Base-by-base conservation (phyloP, 2,888 invertebrate genomes). In the Agrypnus murinus region DNA sequence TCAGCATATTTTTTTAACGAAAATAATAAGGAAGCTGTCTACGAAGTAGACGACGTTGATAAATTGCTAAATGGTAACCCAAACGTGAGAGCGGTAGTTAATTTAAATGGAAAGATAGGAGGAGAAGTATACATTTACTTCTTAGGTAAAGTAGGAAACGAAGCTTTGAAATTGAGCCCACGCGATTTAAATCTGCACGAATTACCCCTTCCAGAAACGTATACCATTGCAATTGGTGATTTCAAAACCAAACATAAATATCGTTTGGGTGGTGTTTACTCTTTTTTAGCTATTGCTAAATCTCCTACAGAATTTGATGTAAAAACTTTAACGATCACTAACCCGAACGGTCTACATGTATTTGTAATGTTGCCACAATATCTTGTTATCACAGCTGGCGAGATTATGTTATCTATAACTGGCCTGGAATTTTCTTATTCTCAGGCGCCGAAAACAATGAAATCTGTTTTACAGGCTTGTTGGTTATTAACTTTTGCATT, bases 351-450 rank as follows among this genome's bases (percentile, higher is more conserved):
- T 1, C 84, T 97, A 1, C 93, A 94, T 79, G 94, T 98, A 81
- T 83, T 95, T 5, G 95, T 92, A 93, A 90, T 96, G 80, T 82
- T 98, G 15, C 98, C 98, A 0, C 98, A 99, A 83, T 98, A 97
- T 82, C 86, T 97, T 57, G 87, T 98, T 12, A 93, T 99, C 80
- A 97, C 98, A 0, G 90, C 93, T 79, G 98, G 92, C 0, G 99
- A 99, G 86, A 94, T 99, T 36, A 93, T 99, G 92, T 97, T 98
- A 84, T 96, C 97, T 0, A 93, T 99, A 19, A 98, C 98, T 0
- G 98, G 98, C 0, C 87, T 99, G 17, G 95, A 97, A 83, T 99
- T 99, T 86, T 95, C 98, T 0, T 99, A 97, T 85, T 95, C 97
- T 0, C 96, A 96, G 88, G 96, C 98, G 0, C 97, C 98, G 0